These are phyloP conservation scores for Caenorhabditis remanei DNA, from an alignment of 1,140 invertebrate species.

Conservation along the genomic window DNA sequence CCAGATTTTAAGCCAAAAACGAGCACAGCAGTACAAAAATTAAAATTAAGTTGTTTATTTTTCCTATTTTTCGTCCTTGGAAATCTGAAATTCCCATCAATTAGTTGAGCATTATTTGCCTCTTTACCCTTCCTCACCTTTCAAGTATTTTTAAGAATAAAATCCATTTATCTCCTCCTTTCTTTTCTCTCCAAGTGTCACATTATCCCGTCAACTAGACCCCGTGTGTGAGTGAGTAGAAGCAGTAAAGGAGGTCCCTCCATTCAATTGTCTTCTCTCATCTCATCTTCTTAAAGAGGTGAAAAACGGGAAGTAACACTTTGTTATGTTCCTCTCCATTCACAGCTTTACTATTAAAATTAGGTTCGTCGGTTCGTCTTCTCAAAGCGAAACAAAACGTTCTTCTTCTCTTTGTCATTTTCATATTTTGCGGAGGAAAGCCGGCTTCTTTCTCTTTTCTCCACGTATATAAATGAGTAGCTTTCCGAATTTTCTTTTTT, in stretches of 20 bases:
- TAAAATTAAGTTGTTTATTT: too few relatives aligned
- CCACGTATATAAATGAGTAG: conserved; percentile 18
- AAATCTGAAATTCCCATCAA: not conserved
- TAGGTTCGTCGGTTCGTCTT: not conserved
- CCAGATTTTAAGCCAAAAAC: too few relatives aligned
- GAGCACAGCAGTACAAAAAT: too few relatives aligned
- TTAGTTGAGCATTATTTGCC: not conserved
- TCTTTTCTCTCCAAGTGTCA: conserved; percentile 1
- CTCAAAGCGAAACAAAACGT: not conserved
- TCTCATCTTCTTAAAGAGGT: not conserved
- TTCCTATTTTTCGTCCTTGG: too few relatives aligned
- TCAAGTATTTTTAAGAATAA: not conserved
- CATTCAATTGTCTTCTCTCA: not conserved
- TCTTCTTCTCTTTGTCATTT: not conserved
- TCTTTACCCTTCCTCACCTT: not conserved
- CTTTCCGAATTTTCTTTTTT: not conserved
- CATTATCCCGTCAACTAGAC: conserved; percentile 49
- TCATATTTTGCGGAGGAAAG: not conserved
- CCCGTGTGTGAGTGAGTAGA: conserved; percentile 34
- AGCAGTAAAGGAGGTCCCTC: conserved; percentile 22
- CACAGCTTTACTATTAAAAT: conserved; percentile 10
- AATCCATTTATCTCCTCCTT: not conserved
- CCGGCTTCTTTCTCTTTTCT: not conserved
- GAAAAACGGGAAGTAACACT: conserved; percentile 14
- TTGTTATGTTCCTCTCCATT: not conserved